A percentile compares a stretch with the other conserved stretches of the same genome.
These are phyloP conservation scores for Apteryx owenii DNA, from an alignment of 2,113 vertebrate species.

Conservation along the genomic window DNA sequence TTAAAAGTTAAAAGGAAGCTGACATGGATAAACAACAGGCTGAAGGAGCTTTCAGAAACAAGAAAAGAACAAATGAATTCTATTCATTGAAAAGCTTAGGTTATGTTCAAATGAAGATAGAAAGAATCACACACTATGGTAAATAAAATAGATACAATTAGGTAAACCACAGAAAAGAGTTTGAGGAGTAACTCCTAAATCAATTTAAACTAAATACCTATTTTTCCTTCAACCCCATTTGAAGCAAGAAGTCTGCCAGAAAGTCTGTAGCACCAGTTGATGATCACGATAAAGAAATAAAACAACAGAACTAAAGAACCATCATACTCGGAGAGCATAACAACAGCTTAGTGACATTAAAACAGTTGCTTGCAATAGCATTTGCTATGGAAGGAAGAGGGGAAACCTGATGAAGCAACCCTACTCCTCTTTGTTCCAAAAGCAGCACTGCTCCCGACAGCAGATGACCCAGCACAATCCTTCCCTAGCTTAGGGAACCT, in stretches of 20 bases:
- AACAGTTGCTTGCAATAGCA: neutral
- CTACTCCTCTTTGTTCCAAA: neutral
- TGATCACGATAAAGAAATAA: neutral
- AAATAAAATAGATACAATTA: neutral
- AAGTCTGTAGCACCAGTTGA: neutral
- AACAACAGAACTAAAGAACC: neutral
- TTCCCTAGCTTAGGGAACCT: neutral
- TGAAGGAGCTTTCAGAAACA: neutral
- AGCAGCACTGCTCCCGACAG: neutral
- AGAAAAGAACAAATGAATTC: neutral
- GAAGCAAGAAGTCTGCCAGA: neutral
- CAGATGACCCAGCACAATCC: neutral
- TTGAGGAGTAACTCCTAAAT: neutral
- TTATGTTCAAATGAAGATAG: neutral
- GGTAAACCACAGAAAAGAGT: neutral
- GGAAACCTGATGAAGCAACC: neutral
- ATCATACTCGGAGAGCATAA: neutral
- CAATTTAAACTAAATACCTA: neutral
- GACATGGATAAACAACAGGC: neutral
- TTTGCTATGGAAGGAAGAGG: neutral
- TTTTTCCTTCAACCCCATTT: neutral
- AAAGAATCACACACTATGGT: neutral
- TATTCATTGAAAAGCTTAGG: neutral
- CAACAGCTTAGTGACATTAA: neutral
- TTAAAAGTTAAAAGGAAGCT: neutral